Percentiles rank a stretch among this genome's conserved stretches.
Evolutionary conservation across 2,113 vertebrate species (phyloP).

Genomic region (Columba janthina): DNA sequence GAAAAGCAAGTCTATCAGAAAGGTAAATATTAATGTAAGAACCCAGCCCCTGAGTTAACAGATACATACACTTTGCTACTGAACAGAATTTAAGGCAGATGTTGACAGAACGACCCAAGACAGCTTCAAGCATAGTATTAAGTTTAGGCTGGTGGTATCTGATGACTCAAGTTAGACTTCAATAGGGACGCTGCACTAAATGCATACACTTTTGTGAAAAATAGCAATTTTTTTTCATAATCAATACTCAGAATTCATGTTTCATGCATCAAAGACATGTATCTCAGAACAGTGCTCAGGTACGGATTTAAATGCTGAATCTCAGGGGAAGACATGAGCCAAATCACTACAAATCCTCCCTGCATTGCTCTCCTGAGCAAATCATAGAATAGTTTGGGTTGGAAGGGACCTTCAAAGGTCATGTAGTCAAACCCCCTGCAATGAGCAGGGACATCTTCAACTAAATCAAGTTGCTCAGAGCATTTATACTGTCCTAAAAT

Average conservation of each 20-base stretch:
- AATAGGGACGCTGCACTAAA: neutral
- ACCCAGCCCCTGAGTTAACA: neutral
- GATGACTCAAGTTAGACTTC: neutral
- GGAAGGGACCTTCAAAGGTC: no score
- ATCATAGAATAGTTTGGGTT: neutral
- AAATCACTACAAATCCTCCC: neutral
- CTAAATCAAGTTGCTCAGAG: no score
- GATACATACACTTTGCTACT: neutral
- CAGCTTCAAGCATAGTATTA: neutral
- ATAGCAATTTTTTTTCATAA: neutral
- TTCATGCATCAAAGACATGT: neutral
- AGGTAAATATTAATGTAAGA: slow-evolving; percentile 16
- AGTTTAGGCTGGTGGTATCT: neutral
- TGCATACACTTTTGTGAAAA: neutral
- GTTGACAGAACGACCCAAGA: neutral
- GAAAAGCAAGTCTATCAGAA: slow-evolving; percentile 2
- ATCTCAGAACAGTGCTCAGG: neutral
- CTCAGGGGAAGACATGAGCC: neutral
- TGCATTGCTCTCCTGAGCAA: neutral
- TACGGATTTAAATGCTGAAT: neutral
- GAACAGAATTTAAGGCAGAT: neutral
- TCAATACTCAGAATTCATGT: neutral
- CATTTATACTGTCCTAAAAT: no score
- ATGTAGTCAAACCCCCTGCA: no score
- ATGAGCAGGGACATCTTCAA: no score